These are phyloP conservation scores for Osmerus eperlanus DNA, from an alignment of 2,113 vertebrate genomes.

Conservation along the genomic window DNA sequence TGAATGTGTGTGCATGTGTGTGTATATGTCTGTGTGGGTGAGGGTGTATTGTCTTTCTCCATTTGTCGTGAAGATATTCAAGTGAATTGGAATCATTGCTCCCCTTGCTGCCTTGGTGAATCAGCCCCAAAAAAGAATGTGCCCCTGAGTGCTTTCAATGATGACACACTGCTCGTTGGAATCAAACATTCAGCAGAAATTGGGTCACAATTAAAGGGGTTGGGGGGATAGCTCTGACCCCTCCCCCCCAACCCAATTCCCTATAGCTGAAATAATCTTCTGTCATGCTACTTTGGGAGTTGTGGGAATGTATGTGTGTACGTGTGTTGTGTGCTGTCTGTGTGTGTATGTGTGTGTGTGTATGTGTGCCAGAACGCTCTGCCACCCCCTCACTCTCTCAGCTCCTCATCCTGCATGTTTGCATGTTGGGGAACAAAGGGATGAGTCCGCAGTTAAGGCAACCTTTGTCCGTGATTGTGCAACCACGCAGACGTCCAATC, in stretches of 20 bases:
- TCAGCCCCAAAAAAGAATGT: constrained; percentile 33
- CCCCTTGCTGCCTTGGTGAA: constrained; percentile 41
- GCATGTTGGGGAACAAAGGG: constrained; percentile 63
- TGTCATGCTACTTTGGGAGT: constrained; percentile 37
- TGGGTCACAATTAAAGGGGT: constrained; percentile 51
- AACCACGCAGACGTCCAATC: constrained; percentile 68
- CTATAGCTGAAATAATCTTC: constrained; percentile 41
- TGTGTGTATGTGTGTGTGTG: not conserved
- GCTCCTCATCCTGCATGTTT: constrained; percentile 47
- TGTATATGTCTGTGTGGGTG: not conserved
- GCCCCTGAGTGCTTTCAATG: constrained; percentile 40
- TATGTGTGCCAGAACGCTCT: constrained; percentile 20
- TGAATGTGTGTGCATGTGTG: constrained; percentile 15
- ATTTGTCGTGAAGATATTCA: constrained; percentile 47
- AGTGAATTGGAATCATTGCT: constrained; percentile 40
- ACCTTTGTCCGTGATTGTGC: constrained; percentile 73
- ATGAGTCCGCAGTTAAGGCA: constrained; percentile 68
- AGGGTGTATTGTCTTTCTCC: constrained; percentile 10
- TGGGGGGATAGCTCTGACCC: constrained; percentile 48
- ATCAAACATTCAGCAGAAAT: constrained; percentile 48
- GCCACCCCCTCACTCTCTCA: constrained; percentile 10
- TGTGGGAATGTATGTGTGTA: constrained; percentile 38
- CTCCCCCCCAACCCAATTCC: constrained; percentile 35
- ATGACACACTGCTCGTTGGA: constrained; percentile 43
- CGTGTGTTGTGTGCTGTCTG: constrained; percentile 41